phyloP scores from a whole-genome alignment of 1,140 invertebrate genomes.

The Anagrus nilaparvatae region DNA sequence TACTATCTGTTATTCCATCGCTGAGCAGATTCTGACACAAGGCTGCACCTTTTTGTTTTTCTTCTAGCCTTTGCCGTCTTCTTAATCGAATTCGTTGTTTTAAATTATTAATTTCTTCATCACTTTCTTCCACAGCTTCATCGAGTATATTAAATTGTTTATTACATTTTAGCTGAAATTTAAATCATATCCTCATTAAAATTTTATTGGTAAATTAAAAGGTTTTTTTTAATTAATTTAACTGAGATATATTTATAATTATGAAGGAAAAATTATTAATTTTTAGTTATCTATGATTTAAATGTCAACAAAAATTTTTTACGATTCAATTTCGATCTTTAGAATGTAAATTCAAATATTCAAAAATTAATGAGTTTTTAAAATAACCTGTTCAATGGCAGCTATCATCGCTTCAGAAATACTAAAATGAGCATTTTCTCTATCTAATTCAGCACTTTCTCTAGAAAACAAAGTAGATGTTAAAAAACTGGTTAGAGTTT shows the following conservation, averaged over 20 bases:
- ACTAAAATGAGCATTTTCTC: constrained; percentile 80
- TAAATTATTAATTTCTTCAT: constrained; percentile 57
- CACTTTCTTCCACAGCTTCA: constrained; percentile 51
- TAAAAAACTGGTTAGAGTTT: constrained; percentile 64
- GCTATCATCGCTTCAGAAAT: constrained; percentile 77
- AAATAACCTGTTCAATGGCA: constrained; percentile 62
- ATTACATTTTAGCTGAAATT: constrained; percentile 41
- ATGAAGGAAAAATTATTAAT: no score
- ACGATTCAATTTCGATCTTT: no score
- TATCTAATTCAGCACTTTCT: constrained; percentile 67
- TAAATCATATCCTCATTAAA: no score
- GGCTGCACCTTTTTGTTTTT: constrained; percentile 28
- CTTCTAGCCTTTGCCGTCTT: constrained; percentile 45
- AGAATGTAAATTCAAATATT: no score
- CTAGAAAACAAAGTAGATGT: constrained; percentile 60
- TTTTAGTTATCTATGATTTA: no score
- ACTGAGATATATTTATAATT: no score
- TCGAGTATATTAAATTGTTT: constrained; percentile 33
- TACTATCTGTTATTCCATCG: constrained; percentile 51
- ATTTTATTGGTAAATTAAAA: no score
- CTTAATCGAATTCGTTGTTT: constrained; percentile 55
- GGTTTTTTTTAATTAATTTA: no score
- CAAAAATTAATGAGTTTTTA: no score
- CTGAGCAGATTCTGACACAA: constrained; percentile 30
- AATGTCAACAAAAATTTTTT: no score